These are phyloP conservation scores for Chiridota heheva DNA, from an alignment of 35 echinoderm and acorn worm genomes.

Conservation along the genomic window DNA sequence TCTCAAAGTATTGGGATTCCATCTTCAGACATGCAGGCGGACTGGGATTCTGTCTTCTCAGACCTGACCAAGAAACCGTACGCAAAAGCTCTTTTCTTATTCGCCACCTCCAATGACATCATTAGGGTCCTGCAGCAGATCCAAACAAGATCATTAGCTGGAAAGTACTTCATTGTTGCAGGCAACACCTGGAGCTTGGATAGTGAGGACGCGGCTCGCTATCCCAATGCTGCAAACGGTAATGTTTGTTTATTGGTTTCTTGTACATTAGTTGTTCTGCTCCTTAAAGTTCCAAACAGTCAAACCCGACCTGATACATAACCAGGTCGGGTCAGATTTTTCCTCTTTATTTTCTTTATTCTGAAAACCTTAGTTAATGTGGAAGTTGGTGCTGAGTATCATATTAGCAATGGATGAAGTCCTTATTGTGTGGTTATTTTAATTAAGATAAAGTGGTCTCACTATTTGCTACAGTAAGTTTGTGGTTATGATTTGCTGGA, in stretches of 20 bases:
- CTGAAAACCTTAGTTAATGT: no score
- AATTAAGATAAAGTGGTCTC: no score
- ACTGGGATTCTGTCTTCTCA: constrained; percentile 56
- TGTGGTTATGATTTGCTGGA: no score
- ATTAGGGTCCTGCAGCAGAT: constrained; percentile 53
- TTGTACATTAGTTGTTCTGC: no score
- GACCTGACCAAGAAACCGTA: constrained; percentile 21
- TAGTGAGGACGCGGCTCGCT: neutral
- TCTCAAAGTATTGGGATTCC: constrained; percentile 40
- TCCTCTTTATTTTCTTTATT: no score
- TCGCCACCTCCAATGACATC: constrained; percentile 11
- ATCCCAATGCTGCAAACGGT: constrained; percentile 34
- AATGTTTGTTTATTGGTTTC: neutral
- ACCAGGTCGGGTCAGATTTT: no score
- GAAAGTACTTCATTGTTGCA: constrained; percentile 58
- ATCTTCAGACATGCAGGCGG: neutral
- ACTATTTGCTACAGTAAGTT: no score
- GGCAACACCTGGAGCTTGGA: constrained; percentile 33
- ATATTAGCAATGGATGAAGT: no score
- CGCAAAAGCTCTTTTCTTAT: constrained; percentile 65
- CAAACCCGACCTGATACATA: no score
- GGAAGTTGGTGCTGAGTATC: no score
- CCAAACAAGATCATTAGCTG: constrained; percentile 20
- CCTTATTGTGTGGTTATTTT: no score
- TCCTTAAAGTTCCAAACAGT: no score